Percentiles rank a stretch among this genome's conserved stretches.
These are phyloP conservation scores for Pleuronectes platessa DNA, from an alignment of 2,113 vertebrate genomes.

Conservation along the genomic window DNA sequence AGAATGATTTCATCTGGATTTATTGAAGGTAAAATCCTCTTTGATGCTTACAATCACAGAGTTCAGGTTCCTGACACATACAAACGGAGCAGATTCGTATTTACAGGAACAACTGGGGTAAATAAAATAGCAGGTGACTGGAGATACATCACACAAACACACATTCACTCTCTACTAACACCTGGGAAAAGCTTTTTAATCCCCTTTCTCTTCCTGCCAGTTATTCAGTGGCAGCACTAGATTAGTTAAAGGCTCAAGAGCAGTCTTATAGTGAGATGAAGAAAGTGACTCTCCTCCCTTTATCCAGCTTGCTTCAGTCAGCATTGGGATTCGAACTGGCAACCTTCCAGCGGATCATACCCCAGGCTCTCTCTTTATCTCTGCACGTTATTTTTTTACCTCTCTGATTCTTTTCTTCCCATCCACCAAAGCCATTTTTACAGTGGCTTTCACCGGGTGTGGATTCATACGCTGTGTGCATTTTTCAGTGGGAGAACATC, in stretches of 20 bases:
- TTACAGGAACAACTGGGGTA: constrained; percentile 52
- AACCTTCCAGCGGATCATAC: constrained; percentile 43
- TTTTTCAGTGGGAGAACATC: constrained; percentile 2
- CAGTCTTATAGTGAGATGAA: constrained; percentile 29
- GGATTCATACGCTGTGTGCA: background rate
- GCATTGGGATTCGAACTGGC: constrained; percentile 48
- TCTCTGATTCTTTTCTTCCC: background rate
- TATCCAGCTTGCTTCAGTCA: constrained; percentile 18
- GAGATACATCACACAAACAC: constrained; percentile 32
- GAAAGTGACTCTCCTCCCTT: constrained; percentile 20
- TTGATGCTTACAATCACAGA: background rate
- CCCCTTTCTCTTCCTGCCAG: constrained; percentile 42
- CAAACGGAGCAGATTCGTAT: constrained; percentile 49
- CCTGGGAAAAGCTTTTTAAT: constrained; percentile 51
- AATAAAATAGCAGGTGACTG: constrained; percentile 56
- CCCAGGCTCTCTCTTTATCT: constrained; percentile 25
- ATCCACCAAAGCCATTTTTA: background rate
- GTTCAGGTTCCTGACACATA: constrained; percentile 4
- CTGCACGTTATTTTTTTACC: constrained; percentile 6
- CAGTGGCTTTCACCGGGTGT: constrained; percentile 6
- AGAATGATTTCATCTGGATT: background rate
- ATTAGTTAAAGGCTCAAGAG: constrained; percentile 50
- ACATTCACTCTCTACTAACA: constrained; percentile 20
- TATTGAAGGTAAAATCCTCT: background rate
- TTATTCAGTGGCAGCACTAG: constrained; percentile 47